These are phyloP conservation scores for Lysandra bellargus DNA, from an alignment of 2,888 invertebrate genomes.

Conservation along the genomic window DNA sequence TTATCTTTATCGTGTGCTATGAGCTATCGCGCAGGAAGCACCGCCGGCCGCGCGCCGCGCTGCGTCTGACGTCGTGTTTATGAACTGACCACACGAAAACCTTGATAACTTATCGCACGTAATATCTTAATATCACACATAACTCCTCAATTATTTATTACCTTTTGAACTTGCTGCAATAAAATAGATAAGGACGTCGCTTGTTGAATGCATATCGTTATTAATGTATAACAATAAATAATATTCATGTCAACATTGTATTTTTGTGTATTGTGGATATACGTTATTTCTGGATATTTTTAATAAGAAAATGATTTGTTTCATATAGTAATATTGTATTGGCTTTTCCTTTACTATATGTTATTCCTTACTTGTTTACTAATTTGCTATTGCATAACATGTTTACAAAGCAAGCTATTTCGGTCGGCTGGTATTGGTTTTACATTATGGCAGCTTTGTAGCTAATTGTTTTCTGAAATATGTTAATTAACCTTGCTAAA, in stretches of 20 bases:
- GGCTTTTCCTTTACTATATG: not conserved
- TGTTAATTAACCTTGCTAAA: not conserved
- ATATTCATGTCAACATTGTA: not conserved
- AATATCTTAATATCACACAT: slow-evolving; percentile 17
- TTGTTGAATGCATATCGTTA: not conserved
- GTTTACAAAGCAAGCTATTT: not conserved
- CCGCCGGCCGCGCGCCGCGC: not conserved
- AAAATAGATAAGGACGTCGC: slow-evolving; percentile 4
- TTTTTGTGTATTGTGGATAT: not conserved
- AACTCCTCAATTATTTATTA: slow-evolving; percentile 4
- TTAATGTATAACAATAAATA: not conserved
- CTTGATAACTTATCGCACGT: slow-evolving; percentile 18
- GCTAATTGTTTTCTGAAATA: not conserved
- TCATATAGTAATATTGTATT: not conserved
- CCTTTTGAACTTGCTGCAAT: slow-evolving; percentile 11
- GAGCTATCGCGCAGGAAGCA: slow-evolving; percentile 15
- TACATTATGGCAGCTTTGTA: not conserved
- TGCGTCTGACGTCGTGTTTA: slow-evolving; percentile 24
- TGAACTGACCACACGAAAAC: slow-evolving; percentile 26
- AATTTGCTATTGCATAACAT: not conserved
- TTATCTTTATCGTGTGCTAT: slow-evolving; percentile 20
- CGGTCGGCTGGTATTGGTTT: not conserved
- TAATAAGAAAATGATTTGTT: too few species aligned
- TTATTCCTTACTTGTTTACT: not conserved
- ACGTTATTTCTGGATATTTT: too few species aligned